Percentiles rank a stretch among this genome's conserved stretches.
These are phyloP conservation scores for Papilio machaon DNA, from an alignment of 1,140 invertebrate species.

Conservation along the genomic window DNA sequence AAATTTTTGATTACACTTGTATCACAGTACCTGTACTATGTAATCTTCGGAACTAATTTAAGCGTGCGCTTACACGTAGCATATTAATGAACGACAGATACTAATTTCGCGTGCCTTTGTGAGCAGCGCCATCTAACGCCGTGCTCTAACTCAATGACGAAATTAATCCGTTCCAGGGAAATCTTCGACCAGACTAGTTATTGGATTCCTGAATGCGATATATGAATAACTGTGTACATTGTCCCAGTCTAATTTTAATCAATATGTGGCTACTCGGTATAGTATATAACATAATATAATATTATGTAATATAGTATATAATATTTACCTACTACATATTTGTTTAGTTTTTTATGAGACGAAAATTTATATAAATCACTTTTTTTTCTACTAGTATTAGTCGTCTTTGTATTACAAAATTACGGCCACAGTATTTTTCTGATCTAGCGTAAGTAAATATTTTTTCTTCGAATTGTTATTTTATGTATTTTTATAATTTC, in stretches of 20 bases:
- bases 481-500: conserved; percentile 53
- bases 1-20: conserved; percentile 16
- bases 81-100: conserved; percentile 70
- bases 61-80: conserved; percentile 55
- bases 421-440: too few relatives aligned
- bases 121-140: conserved; percentile 47
- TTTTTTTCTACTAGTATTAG: too few relatives aligned
- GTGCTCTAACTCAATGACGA: conserved; percentile 43
- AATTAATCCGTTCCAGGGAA: conserved; percentile 45
- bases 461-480: background rate
- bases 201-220: conserved; percentile 22
- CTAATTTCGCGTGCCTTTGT: conserved; percentile 70
- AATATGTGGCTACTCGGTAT: background rate
- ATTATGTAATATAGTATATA: too few relatives aligned
- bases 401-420: too few relatives aligned
- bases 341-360: too few relatives aligned
- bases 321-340: too few relatives aligned
- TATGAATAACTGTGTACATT: background rate
- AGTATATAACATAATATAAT: too few relatives aligned
- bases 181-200: conserved; percentile 41
- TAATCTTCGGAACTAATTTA: conserved; percentile 56
- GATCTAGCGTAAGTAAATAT: too few relatives aligned
- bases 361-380: too few relatives aligned
- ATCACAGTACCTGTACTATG: background rate
- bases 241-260: background rate